Conservation (phyloP, 2,797 vertebrate genomes). For the Helostoma temminkii region DNA sequence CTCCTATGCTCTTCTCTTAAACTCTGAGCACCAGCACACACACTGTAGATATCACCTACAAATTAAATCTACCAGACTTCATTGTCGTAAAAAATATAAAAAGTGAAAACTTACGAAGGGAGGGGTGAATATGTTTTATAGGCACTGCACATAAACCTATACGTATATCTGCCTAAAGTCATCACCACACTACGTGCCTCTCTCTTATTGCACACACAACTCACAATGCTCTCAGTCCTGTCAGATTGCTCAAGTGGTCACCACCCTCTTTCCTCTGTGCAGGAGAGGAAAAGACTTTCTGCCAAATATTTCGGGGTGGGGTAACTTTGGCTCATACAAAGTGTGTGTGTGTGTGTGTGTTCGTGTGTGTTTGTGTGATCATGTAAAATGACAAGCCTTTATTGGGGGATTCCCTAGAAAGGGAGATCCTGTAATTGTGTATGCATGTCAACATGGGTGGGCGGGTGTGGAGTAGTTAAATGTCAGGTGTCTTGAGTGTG, state of each 20-base stretch:
- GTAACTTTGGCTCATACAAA: conserved; percentile 45
- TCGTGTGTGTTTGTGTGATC: conserved; percentile 15
- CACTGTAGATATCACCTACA: neutral
- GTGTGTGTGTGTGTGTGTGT: conserved; percentile 26
- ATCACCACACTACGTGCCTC: conserved; percentile 29
- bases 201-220: conserved; percentile 26
- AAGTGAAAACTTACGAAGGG: no score
- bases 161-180: conserved; percentile 25
- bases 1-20: conserved; percentile 22
- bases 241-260: conserved; percentile 47
- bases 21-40: conserved; percentile 38
- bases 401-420: conserved; percentile 72
- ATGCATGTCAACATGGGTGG: conserved; percentile 42
- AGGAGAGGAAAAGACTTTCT: conserved; percentile 57
- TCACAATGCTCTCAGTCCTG: conserved; percentile 15
- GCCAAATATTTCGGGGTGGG: conserved; percentile 71
- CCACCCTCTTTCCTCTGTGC: conserved; percentile 61
- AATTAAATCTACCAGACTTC: no score
- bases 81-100: no score
- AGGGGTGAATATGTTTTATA: no score
- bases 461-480: conserved; percentile 38
- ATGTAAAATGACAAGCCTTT: conserved; percentile 49
- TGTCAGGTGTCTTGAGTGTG: conserved; percentile 55
- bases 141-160: no score
- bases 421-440: conserved; percentile 79